A percentile compares a stretch with the other conserved stretches of the same genome.
Evolutionary conservation across 2,113 vertebrate species (phyloP).

Genomic region (Antennarius striatus): DNA sequence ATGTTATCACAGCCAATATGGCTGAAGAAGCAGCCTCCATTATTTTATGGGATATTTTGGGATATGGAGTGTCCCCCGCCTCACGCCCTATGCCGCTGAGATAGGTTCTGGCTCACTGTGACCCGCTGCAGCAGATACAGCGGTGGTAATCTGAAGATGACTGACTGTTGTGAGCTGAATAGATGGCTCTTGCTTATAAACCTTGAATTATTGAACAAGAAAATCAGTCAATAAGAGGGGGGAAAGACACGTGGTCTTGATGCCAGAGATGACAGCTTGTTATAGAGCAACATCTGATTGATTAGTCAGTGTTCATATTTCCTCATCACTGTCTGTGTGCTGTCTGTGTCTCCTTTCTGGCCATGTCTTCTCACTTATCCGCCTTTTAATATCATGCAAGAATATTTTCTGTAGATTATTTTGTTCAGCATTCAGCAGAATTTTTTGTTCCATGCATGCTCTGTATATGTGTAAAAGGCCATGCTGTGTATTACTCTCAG

Average conservation of each 20-base stretch:
- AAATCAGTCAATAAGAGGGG: slow-evolving; percentile 68
- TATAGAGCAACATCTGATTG: slow-evolving; percentile 69
- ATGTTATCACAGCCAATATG: slow-evolving; percentile 73
- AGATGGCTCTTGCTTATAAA: slow-evolving; percentile 77
- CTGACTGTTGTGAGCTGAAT: slow-evolving; percentile 61
- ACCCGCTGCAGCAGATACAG: too few relatives aligned
- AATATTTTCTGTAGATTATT: background rate
- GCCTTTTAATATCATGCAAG: slow-evolving; percentile 1
- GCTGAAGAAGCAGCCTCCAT: slow-evolving; percentile 66
- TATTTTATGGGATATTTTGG: slow-evolving; percentile 71
- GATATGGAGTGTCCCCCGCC: too few relatives aligned
- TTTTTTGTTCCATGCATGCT: too few relatives aligned
- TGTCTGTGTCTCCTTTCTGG: background rate
- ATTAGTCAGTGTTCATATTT: slow-evolving; percentile 63
- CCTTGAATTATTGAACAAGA: slow-evolving; percentile 78
- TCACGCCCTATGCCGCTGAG: too few relatives aligned
- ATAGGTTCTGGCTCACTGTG: too few relatives aligned
- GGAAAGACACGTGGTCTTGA: slow-evolving; percentile 62
- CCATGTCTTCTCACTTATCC: slow-evolving; percentile 5
- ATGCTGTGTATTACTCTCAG: too few relatives aligned
- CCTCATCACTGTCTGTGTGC: slow-evolving; percentile 33
- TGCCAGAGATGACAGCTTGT: slow-evolving; percentile 65
- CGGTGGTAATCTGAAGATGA: too few relatives aligned
- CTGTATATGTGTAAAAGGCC: too few relatives aligned
- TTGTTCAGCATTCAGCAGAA: too few relatives aligned